A percentile compares a stretch with the other conserved stretches of the same genome.
phyloP scores from a whole-genome alignment of 2,888 invertebrate genomes.

The Quadriops clusia region DNA sequence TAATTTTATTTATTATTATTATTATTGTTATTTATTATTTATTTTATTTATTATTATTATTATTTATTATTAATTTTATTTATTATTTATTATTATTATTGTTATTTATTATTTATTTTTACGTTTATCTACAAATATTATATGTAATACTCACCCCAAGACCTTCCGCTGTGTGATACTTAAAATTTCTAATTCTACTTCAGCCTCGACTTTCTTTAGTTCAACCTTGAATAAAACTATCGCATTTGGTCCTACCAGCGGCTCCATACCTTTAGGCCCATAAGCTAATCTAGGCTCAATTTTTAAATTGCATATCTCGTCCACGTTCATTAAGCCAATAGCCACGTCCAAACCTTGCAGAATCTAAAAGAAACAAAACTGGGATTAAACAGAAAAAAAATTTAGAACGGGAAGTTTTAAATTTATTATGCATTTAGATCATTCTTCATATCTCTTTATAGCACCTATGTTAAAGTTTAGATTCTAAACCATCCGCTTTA shows the following conservation, averaged over 20 bases:
- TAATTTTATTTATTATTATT: too few relatives aligned
- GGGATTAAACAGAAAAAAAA: slow-evolving; percentile 9
- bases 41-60: too few relatives aligned
- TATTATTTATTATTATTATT: too few relatives aligned
- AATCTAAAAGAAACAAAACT: slow-evolving; percentile 32
- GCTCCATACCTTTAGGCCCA: slow-evolving; percentile 59
- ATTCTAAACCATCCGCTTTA: too few relatives aligned
- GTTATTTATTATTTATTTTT: too few relatives aligned
- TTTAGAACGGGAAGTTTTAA: slow-evolving; percentile 1
- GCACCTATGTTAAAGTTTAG: too few relatives aligned
- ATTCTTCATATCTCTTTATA: too few relatives aligned
- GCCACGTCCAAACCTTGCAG: slow-evolving; percentile 77
- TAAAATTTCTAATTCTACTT: slow-evolving; percentile 56
- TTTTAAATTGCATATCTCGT: slow-evolving; percentile 62
- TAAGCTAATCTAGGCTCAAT: slow-evolving; percentile 74
- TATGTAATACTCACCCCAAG: slow-evolving; percentile 52
- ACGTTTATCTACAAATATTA: background rate
- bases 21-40: too few relatives aligned
- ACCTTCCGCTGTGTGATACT: slow-evolving; percentile 54
- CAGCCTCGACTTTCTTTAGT: slow-evolving; percentile 53
- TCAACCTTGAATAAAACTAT: slow-evolving; percentile 59
- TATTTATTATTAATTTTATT: too few relatives aligned
- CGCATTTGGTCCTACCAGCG: slow-evolving; percentile 54
- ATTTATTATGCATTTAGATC: too few relatives aligned
- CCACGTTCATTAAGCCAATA: slow-evolving; percentile 72